Base-by-base conservation (phyloP, 2,888 invertebrate genomes). In the Noctua janthe region DNA sequence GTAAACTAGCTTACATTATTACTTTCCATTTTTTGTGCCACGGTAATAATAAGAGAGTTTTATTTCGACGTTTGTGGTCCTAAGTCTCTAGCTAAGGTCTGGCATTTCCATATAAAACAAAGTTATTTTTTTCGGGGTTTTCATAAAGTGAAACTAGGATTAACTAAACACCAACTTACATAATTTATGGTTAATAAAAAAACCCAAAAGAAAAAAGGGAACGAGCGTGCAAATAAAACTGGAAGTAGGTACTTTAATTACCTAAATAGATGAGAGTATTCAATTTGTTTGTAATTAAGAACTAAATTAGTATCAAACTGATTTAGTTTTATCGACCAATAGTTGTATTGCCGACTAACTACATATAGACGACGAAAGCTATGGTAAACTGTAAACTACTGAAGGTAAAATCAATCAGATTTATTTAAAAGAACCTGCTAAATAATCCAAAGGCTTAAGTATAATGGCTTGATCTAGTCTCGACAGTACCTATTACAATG, bases 1-100 rank as follows among this genome's bases (percentile, higher is more conserved):
- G 77, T 77, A 85, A 87, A 81, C 69, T 83, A 86, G 76, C 79
- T 78, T 80, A 79, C 80, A 70, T 78, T 84, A 83, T 80, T 82
- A 78, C 70, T 88, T 87, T 76, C 64, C 66, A 78, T 81, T 81
- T 85, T 89, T 81, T 78, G 29, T 85, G 17, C 71, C 76, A 49
- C 66, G 62, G 43, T 71, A 81, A 76, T 80, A 85, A 77, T 78
- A 86, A 69, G 56, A 78, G 70, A 79, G 59, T 71, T 64, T 80
- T 76, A 85, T 73, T 67, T 47, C 29, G 78, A 78, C 56, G 17
- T 79, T 79, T 78, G 78, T 71, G 47, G 49, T 23, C 54, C 56
- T n/a, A 49, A 62, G 29, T 59, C 35, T 64, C 59, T 67, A 43
- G 64, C 70, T 76, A 64, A 17, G n/a, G 69, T 11, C 54, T 74